These are phyloP conservation scores for Gorsachius magnificus DNA, from an alignment of 2,797 vertebrate species.

Conservation along the genomic window DNA sequence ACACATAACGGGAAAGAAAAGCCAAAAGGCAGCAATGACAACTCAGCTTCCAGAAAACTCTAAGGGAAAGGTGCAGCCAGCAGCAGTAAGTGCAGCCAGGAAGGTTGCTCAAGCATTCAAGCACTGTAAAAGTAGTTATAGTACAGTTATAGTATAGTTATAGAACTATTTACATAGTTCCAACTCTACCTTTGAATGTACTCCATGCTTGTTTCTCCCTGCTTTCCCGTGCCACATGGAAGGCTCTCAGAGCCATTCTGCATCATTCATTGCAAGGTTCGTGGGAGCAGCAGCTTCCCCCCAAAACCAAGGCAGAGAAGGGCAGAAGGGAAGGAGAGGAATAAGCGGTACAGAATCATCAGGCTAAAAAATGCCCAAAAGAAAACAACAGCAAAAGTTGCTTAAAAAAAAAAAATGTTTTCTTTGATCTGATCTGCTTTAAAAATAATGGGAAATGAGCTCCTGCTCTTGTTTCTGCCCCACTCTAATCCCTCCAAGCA, in stretches of 20 bases:
- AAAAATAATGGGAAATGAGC: background rate
- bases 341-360: background rate
- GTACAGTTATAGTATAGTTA: background rate
- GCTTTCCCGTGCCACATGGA: background rate
- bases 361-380: background rate
- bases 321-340: background rate
- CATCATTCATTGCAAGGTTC: background rate
- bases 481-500: background rate
- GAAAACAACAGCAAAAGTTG: background rate
- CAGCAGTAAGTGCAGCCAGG: background rate
- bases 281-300: background rate
- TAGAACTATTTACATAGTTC: background rate
- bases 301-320: background rate
- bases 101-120: background rate
- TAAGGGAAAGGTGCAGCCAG: background rate
- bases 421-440: background rate
- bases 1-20: background rate
- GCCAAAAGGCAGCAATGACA: background rate
- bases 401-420: background rate
- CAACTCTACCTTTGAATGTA: background rate
- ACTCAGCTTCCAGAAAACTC: background rate
- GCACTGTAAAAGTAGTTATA: background rate
- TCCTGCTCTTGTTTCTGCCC: background rate
- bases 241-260: background rate
- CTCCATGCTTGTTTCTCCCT: background rate